Base-by-base conservation (phyloP, 2,888 invertebrate genomes). In the Serrognathus titanus region DNA sequence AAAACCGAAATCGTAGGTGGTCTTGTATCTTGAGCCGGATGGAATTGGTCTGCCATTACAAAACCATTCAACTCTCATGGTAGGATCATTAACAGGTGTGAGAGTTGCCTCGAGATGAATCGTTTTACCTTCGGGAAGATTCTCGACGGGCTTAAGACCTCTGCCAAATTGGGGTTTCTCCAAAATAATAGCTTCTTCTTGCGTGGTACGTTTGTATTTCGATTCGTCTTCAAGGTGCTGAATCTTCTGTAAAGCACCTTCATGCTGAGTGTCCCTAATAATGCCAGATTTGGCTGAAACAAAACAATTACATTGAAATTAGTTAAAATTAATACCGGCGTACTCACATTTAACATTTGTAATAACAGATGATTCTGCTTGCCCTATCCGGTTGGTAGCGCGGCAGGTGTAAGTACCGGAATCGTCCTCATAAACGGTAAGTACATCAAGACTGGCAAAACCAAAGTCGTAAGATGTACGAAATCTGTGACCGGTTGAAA, bases 61-160 rank as follows among this genome's bases (percentile, higher is more conserved):
- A 80, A 87, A 97, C 99, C 98, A 99, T 80, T 98, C 97, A 8
- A 99, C 95, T 65, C 89, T 88, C 97, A 99, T 97, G 7, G 95
- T 95, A 3, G 98, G 96, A 77, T 99, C 99, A 70, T 97, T 97
- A 38, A 97, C 93, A 0, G 99, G 99, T 0, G 95, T 94, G 36
- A 99, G 80, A 4, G 96, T 96, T 0, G 95, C 95, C 79, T 97
- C 97, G 67, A 97, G 80, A 76, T 97, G 97, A 55, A 94, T 91
- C 52, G 90, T 90, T 59, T 85, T 84, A 16, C 95, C 95, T 80
- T 97, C 97, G 9, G 89, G 83, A 11, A 93, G 84, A 69, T 90
- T 88, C 64, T 89, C 92, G 53, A 87, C 81, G 70, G 90, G 93
- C 71, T 92, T 92, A 65, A 97, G 79, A 6, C 94, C 92, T 67